A percentile compares a stretch with the other conserved stretches of the same genome.
Conservation (phyloP, 2,797 vertebrate genomes). For the Denticeps clupeoides region DNA sequence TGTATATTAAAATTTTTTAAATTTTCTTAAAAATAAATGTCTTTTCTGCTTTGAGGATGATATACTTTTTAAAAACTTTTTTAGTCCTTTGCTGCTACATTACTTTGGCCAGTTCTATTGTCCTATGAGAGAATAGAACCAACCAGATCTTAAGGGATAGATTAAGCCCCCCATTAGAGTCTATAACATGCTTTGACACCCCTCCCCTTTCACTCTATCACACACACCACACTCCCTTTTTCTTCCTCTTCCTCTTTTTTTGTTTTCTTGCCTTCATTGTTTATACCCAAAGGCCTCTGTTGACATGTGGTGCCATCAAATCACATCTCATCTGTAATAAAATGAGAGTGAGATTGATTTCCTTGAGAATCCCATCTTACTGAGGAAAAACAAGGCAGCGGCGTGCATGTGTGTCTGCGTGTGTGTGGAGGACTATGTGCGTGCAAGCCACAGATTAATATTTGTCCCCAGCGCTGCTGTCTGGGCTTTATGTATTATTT, state of each 20-base stretch:
- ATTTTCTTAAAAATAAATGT: no score
- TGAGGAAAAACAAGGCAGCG: constrained; percentile 11
- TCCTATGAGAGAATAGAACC: no score
- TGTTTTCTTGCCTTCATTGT: not conserved
- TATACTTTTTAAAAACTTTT: no score
- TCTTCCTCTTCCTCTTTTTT: no score
- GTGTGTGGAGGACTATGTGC: not conserved
- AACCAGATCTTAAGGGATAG: no score
- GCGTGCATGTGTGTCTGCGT: not conserved
- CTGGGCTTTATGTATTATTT: constrained; percentile 16
- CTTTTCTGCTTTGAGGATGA: no score
- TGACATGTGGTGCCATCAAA: constrained; percentile 5
- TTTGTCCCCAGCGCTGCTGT: constrained; percentile 11
- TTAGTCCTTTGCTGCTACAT: no score
- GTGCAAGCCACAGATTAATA: constrained; percentile 17
- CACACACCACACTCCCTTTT: no score
- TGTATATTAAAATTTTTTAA: no score
- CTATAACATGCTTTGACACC: not conserved
- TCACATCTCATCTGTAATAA: constrained; percentile 16
- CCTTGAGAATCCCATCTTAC: constrained; percentile 16
- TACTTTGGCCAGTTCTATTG: no score
- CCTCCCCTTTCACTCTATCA: no score
- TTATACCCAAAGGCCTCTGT: not conserved
- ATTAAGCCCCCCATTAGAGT: no score
- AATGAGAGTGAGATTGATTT: constrained; percentile 28